Conservation (phyloP, 2,888 invertebrate species). For the Pristionchus arcanus region DNA sequence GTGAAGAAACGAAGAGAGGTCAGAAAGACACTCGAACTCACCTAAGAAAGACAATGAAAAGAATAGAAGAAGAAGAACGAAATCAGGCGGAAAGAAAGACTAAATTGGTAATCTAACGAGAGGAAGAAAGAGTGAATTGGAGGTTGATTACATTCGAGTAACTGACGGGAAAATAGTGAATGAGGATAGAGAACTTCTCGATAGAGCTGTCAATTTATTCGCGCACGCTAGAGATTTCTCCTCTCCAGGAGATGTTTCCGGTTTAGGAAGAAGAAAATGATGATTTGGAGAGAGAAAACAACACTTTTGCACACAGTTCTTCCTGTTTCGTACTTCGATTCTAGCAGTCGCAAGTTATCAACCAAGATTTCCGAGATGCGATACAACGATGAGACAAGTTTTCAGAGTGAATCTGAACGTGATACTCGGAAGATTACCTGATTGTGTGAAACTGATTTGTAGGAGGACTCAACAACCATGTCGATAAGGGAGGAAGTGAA, state of each 20-base stretch:
- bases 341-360: neutral
- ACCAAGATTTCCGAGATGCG: no score
- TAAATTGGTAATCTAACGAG: conserved; percentile 32
- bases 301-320: neutral
- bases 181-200: neutral
- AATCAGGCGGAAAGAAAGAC: conserved; percentile 3
- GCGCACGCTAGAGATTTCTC: conserved; percentile 11
- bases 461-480: neutral
- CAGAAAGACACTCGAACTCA: neutral
- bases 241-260: conserved; percentile 30
- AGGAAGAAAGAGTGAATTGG: conserved; percentile 30
- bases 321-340: neutral
- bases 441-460: conserved; percentile 26
- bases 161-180: conserved; percentile 1
- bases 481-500: conserved; percentile 8
- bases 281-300: conserved; percentile 4
- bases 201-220: neutral
- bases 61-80: conserved; percentile 23
- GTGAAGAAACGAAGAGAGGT: neutral
- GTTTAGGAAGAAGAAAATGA: neutral
- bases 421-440: neutral
- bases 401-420: no score
- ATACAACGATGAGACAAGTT: no score
- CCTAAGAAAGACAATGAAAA: neutral
- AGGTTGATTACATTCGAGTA: neutral